A percentile compares a stretch with the other conserved stretches of the same genome.
phyloP scores from a whole-genome alignment of 2,113 vertebrate species.

The Lasiurus borealis region DNA sequence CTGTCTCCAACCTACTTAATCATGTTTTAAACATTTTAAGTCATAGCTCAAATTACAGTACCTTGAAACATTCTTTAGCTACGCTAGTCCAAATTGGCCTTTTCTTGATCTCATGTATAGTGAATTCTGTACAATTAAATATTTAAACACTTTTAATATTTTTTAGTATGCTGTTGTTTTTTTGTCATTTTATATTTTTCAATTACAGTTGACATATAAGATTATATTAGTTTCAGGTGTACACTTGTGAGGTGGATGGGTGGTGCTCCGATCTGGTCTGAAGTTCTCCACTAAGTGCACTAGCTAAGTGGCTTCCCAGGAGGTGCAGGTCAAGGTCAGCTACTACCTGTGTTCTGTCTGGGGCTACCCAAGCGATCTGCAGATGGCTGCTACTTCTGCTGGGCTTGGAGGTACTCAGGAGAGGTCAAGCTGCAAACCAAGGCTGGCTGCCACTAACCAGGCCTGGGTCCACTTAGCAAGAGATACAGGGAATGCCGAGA shows the following conservation, averaged over 20 bases:
- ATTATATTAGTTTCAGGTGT: background rate
- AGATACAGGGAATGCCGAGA: background rate
- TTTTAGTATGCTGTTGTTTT: background rate
- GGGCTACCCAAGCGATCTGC: background rate
- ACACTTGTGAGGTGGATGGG: background rate
- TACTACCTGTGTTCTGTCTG: background rate
- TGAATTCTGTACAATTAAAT: slow-evolving; percentile 48
- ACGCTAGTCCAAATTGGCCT: background rate
- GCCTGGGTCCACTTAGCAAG: background rate
- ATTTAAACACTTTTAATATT: slow-evolving; percentile 59
- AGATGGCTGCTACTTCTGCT: background rate
- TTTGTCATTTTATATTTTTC: background rate
- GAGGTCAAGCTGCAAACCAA: background rate
- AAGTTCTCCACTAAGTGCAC: background rate
- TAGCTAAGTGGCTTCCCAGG: background rate
- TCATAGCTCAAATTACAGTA: background rate
- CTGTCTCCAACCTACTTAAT: slow-evolving; percentile 30
- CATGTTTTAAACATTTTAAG: slow-evolving; percentile 16
- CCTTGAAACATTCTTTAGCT: slow-evolving; percentile 9
- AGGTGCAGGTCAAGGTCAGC: background rate
- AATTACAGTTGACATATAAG: background rate
- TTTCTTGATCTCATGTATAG: slow-evolving; percentile 13
- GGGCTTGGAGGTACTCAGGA: background rate
- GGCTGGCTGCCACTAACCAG: background rate
- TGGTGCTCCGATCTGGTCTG: background rate